Percentiles rank a stretch among this genome's conserved stretches.
These are phyloP conservation scores for Chamaetylas fuelleborni DNA, from an alignment of 2,113 vertebrate species.

Conservation along the genomic window DNA sequence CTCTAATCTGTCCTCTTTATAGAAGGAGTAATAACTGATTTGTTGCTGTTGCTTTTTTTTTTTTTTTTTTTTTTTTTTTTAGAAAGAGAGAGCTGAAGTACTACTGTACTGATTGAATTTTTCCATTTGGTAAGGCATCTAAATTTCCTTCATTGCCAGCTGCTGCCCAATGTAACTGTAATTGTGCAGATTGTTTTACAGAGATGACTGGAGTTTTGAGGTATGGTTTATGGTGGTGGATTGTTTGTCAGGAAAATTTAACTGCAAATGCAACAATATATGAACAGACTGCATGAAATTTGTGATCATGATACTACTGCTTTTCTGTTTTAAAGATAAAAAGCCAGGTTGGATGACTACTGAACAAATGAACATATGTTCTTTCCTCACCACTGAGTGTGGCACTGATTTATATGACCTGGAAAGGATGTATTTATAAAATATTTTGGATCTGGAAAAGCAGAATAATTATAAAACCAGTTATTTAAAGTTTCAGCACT, in stretches of 20 bases:
- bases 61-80: not conserved
- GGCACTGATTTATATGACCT: not conserved
- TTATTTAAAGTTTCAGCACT: not conserved
- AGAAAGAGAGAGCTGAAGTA: not conserved
- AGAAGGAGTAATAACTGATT: too few species aligned
- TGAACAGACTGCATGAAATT: not conserved
- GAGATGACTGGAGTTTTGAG: not conserved
- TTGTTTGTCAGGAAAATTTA: not conserved
- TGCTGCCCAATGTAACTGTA: not conserved
- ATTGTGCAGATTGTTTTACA: not conserved
- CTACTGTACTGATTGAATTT: not conserved
- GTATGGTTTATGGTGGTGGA: not conserved
- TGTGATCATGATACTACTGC: not conserved
- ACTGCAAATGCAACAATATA: not conserved
- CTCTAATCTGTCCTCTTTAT: not conserved
- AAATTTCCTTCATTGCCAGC: not conserved
- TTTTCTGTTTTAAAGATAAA: slow-evolving; percentile 5
- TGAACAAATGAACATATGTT: slow-evolving; percentile 7
- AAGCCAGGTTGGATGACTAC: not conserved
- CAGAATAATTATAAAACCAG: not conserved
- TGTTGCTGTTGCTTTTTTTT: not conserved
- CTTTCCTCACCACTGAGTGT: not conserved
- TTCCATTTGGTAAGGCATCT: not conserved
- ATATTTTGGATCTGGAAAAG: not conserved
- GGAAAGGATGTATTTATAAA: not conserved